Percentiles rank a stretch among this genome's conserved stretches.
phyloP scores from a whole-genome alignment of 1,140 invertebrate genomes.

The Physella acuta region DNA sequence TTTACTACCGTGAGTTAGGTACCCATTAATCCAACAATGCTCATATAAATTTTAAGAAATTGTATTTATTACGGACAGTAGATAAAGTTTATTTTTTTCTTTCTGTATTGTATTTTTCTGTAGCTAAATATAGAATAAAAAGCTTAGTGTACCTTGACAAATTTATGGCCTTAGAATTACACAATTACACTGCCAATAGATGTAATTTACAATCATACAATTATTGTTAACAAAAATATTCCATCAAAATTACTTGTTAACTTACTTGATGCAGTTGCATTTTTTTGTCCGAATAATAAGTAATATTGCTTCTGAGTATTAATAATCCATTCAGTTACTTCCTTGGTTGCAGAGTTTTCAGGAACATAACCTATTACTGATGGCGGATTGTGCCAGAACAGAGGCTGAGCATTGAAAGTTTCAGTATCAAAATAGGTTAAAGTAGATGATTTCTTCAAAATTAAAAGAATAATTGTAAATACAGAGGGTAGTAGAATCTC shows the following conservation, averaged over 20 bases:
- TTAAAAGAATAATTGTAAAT: conserved; percentile 2
- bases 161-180: not conserved
- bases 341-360: not conserved
- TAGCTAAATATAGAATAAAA: too few species aligned
- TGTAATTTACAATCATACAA: not conserved
- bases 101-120: too few species aligned
- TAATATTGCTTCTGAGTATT: not conserved
- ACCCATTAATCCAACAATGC: too few species aligned
- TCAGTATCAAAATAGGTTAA: too few species aligned
- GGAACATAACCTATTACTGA: not conserved
- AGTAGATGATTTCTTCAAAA: not conserved
- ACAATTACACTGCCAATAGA: not conserved
- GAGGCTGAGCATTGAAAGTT: not conserved
- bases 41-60: too few species aligned
- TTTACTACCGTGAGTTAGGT: too few species aligned
- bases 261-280: not conserved
- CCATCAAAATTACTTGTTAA: not conserved
- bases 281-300: too few species aligned
- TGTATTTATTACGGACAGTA: too few species aligned
- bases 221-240: not conserved
- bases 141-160: not conserved
- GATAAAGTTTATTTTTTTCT: too few species aligned
- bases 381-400: not conserved
- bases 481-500: conserved; percentile 8
- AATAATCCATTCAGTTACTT: not conserved